Conservation (phyloP, 2,113 vertebrate species). For the Melospiza georgiana region DNA sequence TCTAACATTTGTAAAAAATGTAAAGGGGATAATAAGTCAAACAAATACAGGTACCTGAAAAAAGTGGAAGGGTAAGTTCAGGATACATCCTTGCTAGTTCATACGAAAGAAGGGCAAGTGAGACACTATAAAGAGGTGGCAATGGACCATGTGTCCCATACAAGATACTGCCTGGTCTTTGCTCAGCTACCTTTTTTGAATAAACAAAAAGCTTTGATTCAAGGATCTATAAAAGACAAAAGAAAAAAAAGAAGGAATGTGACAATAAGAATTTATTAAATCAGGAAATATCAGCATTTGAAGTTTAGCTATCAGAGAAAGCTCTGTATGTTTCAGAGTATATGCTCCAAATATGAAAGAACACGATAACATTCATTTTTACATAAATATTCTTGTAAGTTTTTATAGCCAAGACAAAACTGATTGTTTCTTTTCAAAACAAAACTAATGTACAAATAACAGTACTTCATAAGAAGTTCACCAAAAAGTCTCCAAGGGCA, state of each 20-base stretch:
- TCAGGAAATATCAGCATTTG: neutral
- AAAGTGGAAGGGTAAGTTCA: constrained; percentile 95
- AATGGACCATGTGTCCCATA: constrained; percentile 92
- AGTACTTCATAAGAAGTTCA: neutral
- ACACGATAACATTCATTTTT: neutral
- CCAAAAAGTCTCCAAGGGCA: neutral
- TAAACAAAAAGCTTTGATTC: constrained; percentile 94
- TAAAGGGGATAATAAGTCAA: neutral
- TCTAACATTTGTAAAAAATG: neutral
- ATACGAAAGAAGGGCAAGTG: constrained; percentile 88
- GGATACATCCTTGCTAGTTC: constrained; percentile 98
- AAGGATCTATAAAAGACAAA: constrained; percentile 81
- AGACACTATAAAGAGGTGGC: constrained; percentile 94
- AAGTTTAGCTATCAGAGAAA: neutral
- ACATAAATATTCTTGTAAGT: neutral
- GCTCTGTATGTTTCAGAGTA: neutral
- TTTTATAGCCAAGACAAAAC: neutral
- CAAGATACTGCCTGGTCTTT: constrained; percentile 91
- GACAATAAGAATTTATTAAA: neutral
- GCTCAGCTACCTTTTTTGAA: constrained; percentile 92
- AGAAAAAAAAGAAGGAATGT: neutral
- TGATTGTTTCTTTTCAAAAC: neutral
- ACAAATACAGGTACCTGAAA: constrained; percentile 85
- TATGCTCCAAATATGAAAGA: neutral
- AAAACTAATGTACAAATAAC: neutral